Evolutionary conservation across 2,888 invertebrate genomes (phyloP).

Genomic region (Odiellus spinosus): DNA sequence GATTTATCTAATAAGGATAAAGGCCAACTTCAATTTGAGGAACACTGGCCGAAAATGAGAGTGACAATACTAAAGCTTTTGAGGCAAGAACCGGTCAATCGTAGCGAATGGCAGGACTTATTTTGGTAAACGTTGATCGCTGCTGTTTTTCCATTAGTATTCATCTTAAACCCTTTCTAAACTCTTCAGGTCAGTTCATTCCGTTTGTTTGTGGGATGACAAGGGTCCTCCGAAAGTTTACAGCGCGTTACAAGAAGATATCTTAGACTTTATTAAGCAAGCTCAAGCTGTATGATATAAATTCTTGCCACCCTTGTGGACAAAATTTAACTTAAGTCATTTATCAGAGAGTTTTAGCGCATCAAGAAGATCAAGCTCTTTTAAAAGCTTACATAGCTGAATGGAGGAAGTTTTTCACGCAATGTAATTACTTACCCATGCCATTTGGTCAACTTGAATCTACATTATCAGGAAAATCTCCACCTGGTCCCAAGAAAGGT

Average conservation of each 20-base stretch:
- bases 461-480: constrained; percentile 54
- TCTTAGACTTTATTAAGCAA: constrained; percentile 82
- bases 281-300: constrained; percentile 55
- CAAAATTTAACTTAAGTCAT: no score
- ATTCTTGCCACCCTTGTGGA: no score
- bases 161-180: background rate
- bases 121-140: constrained; percentile 63
- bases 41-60: constrained; percentile 91
- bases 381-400: constrained; percentile 92
- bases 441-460: constrained; percentile 87
- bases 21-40: constrained; percentile 68
- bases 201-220: constrained; percentile 94
- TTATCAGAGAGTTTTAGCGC: constrained; percentile 66
- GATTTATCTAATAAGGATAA: constrained; percentile 49
- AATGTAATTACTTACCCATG: constrained; percentile 89
- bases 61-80: constrained; percentile 83
- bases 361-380: constrained; percentile 85
- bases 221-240: constrained; percentile 76
- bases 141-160: background rate
- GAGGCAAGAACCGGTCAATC: constrained; percentile 82
- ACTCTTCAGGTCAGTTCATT: constrained; percentile 55
- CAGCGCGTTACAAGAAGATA: constrained; percentile 76
- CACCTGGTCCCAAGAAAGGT: constrained; percentile 38
- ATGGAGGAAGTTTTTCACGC: constrained; percentile 96
- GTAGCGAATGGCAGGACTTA: constrained; percentile 92